These are phyloP conservation scores for Kobus ellipsiprymnus DNA, from an alignment of 2,113 vertebrate genomes.

Conservation along the genomic window DNA sequence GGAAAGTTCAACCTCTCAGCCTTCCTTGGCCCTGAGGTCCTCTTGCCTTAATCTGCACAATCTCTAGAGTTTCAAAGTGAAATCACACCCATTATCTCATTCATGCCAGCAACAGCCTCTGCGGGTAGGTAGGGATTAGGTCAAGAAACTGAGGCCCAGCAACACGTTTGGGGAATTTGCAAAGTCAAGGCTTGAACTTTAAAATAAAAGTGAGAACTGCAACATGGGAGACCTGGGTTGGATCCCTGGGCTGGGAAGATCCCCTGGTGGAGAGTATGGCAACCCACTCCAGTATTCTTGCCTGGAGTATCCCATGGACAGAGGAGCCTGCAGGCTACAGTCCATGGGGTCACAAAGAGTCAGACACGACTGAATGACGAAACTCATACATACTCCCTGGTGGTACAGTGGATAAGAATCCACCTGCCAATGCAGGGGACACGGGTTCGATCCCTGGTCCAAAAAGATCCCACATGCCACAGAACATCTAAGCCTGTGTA, in stretches of 20 bases:
- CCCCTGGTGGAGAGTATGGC: background rate
- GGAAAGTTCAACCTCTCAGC: background rate
- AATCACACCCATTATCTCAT: background rate
- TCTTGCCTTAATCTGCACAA: fast-evolving
- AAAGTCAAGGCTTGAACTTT: background rate
- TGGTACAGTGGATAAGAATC: background rate
- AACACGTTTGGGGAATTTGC: background rate
- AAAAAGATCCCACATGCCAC: background rate
- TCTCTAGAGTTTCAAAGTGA: background rate
- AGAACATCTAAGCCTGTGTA: background rate
- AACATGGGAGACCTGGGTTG: background rate
- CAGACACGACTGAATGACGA: fast-evolving
- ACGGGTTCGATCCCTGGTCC: background rate
- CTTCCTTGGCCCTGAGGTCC: background rate
- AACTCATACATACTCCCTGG: background rate
- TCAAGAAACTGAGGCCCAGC: background rate
- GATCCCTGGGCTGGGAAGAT: background rate
- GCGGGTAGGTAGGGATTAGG: background rate
- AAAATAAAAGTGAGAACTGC: background rate
- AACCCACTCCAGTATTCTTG: background rate
- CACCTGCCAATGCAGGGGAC: background rate
- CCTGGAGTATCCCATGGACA: background rate
- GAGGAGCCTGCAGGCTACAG: background rate
- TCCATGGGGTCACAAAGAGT: background rate
- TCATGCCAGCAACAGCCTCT: background rate